Conservation (phyloP, 2,113 vertebrate genomes). For the Zapornia atra region DNA sequence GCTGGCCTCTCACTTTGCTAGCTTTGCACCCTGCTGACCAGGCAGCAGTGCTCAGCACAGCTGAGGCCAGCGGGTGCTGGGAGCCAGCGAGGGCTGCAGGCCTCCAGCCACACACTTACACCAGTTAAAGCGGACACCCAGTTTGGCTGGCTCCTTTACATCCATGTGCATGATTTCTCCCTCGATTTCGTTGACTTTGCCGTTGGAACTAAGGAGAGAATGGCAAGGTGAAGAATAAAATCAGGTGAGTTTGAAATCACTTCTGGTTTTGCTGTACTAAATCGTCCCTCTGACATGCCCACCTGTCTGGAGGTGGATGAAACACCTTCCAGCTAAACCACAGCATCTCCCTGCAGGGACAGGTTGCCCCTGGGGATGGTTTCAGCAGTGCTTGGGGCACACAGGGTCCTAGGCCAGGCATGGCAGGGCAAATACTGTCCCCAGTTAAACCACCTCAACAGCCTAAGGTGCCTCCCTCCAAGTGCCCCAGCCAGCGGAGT, state of each 20-base stretch:
- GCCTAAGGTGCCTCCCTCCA: background rate
- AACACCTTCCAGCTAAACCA: background rate
- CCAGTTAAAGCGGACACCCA: slow-evolving; percentile 86
- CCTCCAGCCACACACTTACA: slow-evolving; percentile 73
- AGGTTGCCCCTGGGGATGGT: fast-evolving
- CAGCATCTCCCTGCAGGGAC: background rate
- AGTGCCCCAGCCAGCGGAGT: background rate
- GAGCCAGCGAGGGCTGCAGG: background rate
- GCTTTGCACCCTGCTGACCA: background rate
- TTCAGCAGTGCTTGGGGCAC: background rate
- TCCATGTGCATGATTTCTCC: slow-evolving; percentile 82
- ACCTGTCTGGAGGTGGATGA: background rate
- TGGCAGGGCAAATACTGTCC: background rate
- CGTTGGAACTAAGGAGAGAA: slow-evolving; percentile 67
- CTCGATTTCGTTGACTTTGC: slow-evolving; percentile 79
- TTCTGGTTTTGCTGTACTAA: background rate
- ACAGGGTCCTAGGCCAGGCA: background rate
- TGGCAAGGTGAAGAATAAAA: background rate
- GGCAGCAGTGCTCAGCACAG: background rate
- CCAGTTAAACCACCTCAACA: background rate
- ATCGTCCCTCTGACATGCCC: background rate
- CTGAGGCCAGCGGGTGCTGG: fast-evolving
- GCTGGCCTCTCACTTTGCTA: background rate
- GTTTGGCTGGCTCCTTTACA: slow-evolving; percentile 84
- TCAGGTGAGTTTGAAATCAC: background rate